These are phyloP conservation scores for Takifugu ocellatus DNA, from an alignment of 2,797 vertebrate species.

Conservation along the genomic window DNA sequence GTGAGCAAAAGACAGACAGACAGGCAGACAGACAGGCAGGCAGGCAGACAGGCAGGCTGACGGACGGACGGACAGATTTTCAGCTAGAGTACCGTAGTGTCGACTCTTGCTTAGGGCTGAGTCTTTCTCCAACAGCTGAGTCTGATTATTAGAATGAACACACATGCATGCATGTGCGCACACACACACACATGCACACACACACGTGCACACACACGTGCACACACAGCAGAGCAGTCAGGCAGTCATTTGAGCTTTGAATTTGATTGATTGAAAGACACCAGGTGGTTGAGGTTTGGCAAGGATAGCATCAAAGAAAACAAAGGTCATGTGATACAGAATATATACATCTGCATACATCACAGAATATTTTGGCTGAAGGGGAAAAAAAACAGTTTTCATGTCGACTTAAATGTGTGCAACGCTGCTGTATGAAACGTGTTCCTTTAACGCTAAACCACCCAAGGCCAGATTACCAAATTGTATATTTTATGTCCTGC, in stretches of 20 bases:
- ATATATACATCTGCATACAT: background rate
- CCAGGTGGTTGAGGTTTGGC: slow-evolving; percentile 48
- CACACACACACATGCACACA: slow-evolving; percentile 3
- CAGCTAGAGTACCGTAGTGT: slow-evolving; percentile 2
- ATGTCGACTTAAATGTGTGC: too few relatives aligned
- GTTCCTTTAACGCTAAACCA: background rate
- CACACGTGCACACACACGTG: slow-evolving; percentile 5
- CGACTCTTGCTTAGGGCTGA: slow-evolving; percentile 20
- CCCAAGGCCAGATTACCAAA: slow-evolving; percentile 19
- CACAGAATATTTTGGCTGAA: background rate
- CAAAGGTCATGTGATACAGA: slow-evolving; percentile 9
- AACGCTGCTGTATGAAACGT: background rate
- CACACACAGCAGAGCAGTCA: slow-evolving; percentile 10
- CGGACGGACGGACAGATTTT: background rate
- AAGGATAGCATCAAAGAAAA: slow-evolving; percentile 33
- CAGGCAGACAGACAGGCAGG: too few relatives aligned
- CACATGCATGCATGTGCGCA: slow-evolving; percentile 8
- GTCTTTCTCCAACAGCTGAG: slow-evolving; percentile 52
- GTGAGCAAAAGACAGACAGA: background rate
- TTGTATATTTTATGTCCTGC: slow-evolving; percentile 26
- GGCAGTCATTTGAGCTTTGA: slow-evolving; percentile 8
- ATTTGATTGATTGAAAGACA: slow-evolving; percentile 48
- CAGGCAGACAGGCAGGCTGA: too few relatives aligned
- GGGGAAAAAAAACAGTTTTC: too few relatives aligned
- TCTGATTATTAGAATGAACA: slow-evolving; percentile 47